Evolutionary conservation across 2,888 invertebrate species (phyloP).

Genomic region (Thecocarcelia acutangulata): DNA sequence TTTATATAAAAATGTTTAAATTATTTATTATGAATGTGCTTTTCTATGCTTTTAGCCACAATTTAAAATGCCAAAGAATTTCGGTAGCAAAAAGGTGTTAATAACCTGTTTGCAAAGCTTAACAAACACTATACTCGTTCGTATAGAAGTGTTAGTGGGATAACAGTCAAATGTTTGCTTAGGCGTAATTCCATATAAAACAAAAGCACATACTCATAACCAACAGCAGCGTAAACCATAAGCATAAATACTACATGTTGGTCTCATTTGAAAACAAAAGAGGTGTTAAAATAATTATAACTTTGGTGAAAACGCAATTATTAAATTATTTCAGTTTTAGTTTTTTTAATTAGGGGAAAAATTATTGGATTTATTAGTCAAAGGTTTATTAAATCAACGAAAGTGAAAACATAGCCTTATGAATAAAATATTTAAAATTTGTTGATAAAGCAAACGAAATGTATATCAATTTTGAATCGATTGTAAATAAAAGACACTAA

Average conservation of each 20-base stretch:
- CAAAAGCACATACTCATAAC: background rate
- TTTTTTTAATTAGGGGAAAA: constrained; percentile 23
- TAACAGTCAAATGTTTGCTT: background rate
- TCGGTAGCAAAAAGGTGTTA: constrained; percentile 44
- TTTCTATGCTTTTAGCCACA: constrained; percentile 41
- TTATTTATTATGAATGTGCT: constrained; percentile 19
- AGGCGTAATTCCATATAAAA: background rate
- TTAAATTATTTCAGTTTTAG: too few relatives aligned
- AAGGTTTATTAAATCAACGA: background rate
- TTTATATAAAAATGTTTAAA: background rate
- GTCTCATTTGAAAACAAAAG: constrained; percentile 23
- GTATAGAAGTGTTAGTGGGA: background rate
- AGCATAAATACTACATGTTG: too few relatives aligned
- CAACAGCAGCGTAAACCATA: background rate
- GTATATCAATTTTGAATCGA: too few relatives aligned
- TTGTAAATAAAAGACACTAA: too few relatives aligned
- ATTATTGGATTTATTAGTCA: constrained; percentile 43
- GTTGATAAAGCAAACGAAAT: too few relatives aligned
- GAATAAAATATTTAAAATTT: too few relatives aligned
- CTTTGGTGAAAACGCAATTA: background rate
- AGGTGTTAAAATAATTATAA: constrained; percentile 61
- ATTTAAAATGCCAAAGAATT: constrained; percentile 42
- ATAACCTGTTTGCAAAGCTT: constrained; percentile 33
- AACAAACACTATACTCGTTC: background rate
- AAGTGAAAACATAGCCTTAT: background rate